These are phyloP conservation scores for Chondrosia reniformis DNA, from an alignment of 37 sponge, comb jelly and placozoan species.

Conservation along the genomic window DNA sequence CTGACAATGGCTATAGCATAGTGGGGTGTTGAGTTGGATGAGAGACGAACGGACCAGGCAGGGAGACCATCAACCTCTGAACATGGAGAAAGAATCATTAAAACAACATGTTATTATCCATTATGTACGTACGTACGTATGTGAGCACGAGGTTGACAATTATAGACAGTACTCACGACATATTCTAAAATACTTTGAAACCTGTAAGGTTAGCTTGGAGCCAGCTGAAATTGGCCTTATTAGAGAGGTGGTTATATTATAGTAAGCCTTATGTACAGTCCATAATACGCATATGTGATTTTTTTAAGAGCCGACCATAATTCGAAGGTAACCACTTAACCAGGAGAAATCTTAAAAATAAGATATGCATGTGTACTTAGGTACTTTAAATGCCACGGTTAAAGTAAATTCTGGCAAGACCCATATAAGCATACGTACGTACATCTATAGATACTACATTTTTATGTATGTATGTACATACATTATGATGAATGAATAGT, in stretches of 20 bases:
- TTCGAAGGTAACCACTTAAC: too few species aligned
- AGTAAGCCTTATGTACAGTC: too few species aligned
- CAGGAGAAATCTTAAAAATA: too few species aligned
- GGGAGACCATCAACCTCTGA: slow-evolving; percentile 88
- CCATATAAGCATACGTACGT: background rate
- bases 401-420: background rate
- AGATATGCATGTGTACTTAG: too few species aligned
- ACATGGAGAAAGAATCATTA: background rate
- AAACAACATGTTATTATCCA: background rate
- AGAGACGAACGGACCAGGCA: slow-evolving; percentile 84
- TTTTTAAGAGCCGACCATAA: too few species aligned
- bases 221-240: too few species aligned
- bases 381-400: too few species aligned
- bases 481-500: too few species aligned
- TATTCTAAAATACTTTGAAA: background rate
- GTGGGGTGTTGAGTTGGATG: slow-evolving; percentile 77
- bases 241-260: too few species aligned
- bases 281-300: too few species aligned
- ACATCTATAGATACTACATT: background rate
- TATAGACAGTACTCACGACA: background rate
- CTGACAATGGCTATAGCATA: slow-evolving; percentile 81
- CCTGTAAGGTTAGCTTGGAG: too few species aligned
- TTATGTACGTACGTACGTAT: slow-evolving; percentile 1
- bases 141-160: background rate
- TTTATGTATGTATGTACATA: background rate